Percentiles rank a stretch among this genome's conserved stretches.
These are phyloP conservation scores for Formica aserva DNA, from an alignment of 2,888 invertebrate genomes.

Conservation along the genomic window DNA sequence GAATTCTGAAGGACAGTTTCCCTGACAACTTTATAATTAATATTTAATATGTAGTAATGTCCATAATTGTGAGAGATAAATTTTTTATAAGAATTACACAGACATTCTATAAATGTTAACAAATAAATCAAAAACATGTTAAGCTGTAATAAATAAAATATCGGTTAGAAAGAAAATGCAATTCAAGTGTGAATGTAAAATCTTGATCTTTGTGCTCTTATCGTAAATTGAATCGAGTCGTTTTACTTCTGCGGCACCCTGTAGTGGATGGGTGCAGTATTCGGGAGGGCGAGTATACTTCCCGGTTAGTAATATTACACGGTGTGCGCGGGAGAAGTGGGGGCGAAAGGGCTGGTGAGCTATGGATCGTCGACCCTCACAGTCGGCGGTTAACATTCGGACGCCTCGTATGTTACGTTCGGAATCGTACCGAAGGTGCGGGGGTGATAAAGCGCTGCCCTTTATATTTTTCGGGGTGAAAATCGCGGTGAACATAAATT, in stretches of 20 bases:
- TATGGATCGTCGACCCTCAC: slow-evolving; percentile 81
- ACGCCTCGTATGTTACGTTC: slow-evolving; percentile 68
- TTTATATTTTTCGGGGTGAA: slow-evolving; percentile 39
- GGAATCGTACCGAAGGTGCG: slow-evolving; percentile 78
- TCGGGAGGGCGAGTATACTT: slow-evolving; percentile 55
- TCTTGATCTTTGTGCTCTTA: neutral
- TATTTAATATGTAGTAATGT: neutral
- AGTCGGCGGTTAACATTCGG: slow-evolving; percentile 80
- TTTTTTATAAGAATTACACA: neutral
- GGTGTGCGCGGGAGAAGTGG: slow-evolving; percentile 68
- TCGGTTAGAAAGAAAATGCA: neutral
- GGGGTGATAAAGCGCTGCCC: slow-evolving; percentile 33
- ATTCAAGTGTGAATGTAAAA: neutral
- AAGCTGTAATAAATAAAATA: neutral
- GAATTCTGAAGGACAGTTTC: neutral
- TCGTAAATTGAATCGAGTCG: neutral
- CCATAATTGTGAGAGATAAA: neutral
- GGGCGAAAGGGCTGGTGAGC: slow-evolving; percentile 72
- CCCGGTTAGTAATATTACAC: slow-evolving; percentile 66
- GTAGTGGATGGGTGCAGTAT: slow-evolving; percentile 48
- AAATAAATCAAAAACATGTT: neutral
- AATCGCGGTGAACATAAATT: slow-evolving; percentile 31
- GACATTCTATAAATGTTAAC: neutral
- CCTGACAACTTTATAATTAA: neutral
- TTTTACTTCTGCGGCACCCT: slow-evolving; percentile 24